These are phyloP conservation scores for Colistium nudipinnis DNA, from an alignment of 2,113 vertebrate species.

Conservation along the genomic window DNA sequence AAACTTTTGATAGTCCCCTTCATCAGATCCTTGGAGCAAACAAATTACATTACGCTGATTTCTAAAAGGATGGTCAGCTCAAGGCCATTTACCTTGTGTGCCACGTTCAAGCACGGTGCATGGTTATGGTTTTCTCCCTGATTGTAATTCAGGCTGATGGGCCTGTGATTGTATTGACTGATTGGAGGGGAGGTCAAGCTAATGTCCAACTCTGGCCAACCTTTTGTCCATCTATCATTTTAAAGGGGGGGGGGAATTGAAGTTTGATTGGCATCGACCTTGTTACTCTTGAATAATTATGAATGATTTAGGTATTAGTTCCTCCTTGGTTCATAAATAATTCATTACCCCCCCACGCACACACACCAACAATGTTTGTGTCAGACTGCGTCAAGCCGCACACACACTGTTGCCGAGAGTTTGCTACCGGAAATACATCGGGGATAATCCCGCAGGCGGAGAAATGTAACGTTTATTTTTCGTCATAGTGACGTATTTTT, in stretches of 20 bases:
- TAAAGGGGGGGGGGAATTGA: constrained; percentile 44
- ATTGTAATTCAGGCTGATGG: constrained; percentile 52
- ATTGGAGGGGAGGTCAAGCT: constrained; percentile 45
- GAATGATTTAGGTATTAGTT: constrained; percentile 72
- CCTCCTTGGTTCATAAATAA: constrained; percentile 76
- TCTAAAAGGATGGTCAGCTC: neutral
- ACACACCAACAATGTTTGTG: neutral
- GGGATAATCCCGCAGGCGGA: accelerated
- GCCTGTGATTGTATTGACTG: constrained; percentile 55
- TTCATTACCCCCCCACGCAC: constrained; percentile 54
- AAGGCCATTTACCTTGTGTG: neutral
- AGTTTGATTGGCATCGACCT: constrained; percentile 72
- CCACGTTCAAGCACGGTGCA: neutral
- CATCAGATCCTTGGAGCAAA: neutral
- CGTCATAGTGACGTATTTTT: neutral
- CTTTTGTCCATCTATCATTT: constrained; percentile 56
- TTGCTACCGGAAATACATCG: neutral
- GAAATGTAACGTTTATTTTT: neutral
- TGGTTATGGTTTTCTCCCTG: constrained; percentile 6
- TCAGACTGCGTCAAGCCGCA: constrained; percentile 14
- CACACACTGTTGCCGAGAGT: neutral
- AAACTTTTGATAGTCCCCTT: no score
- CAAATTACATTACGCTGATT: no score
- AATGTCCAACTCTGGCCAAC: constrained; percentile 33
- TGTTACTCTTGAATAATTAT: constrained; percentile 74